These are phyloP conservation scores for Ectropis crepuscularia DNA, from an alignment of 2,888 invertebrate genomes.

Conservation along the genomic window DNA sequence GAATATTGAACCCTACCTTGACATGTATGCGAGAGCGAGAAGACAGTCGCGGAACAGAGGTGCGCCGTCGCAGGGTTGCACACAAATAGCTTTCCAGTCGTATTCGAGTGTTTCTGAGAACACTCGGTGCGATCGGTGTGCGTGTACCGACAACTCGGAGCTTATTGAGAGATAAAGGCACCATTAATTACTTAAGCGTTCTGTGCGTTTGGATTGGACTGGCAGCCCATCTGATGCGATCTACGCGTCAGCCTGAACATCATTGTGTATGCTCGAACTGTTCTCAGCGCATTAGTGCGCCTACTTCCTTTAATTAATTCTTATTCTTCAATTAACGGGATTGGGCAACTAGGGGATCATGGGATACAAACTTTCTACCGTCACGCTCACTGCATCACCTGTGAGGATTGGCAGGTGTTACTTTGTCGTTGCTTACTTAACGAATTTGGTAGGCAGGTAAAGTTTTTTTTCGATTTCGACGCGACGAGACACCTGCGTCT, in stretches of 20 bases:
- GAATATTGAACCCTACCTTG: slow-evolving; percentile 84
- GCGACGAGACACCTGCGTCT: slow-evolving; percentile 14
- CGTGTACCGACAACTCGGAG: slow-evolving; percentile 36
- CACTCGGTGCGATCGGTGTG: slow-evolving; percentile 55
- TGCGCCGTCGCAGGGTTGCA: slow-evolving; percentile 75
- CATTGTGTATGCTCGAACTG: slow-evolving; percentile 46
- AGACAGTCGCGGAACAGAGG: slow-evolving; percentile 71
- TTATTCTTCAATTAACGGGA: slow-evolving; percentile 60
- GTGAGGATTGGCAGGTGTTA: slow-evolving; percentile 55
- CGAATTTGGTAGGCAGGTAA: slow-evolving; percentile 37
- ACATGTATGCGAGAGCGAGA: slow-evolving; percentile 80
- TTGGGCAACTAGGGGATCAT: slow-evolving; percentile 54
- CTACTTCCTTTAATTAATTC: slow-evolving; percentile 63
- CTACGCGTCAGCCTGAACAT: slow-evolving; percentile 41
- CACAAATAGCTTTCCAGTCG: slow-evolving; percentile 78
- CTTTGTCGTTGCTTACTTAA: slow-evolving; percentile 27
- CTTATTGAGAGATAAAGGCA: slow-evolving; percentile 46
- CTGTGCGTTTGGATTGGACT: slow-evolving; percentile 40
- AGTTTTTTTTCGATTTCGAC: slow-evolving; percentile 32
- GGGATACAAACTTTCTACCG: slow-evolving; percentile 62
- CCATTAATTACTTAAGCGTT: slow-evolving; percentile 51
- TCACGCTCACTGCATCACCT: slow-evolving; percentile 58
- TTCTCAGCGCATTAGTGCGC: slow-evolving; percentile 43
- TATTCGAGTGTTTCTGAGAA: slow-evolving; percentile 75
- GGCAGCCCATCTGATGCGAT: slow-evolving; percentile 44